Evolutionary conservation across 1,140 invertebrate genomes (phyloP), one percentile per base, ranked within the genome.

Genomic region (Calliopsis andreniformis): DNA sequence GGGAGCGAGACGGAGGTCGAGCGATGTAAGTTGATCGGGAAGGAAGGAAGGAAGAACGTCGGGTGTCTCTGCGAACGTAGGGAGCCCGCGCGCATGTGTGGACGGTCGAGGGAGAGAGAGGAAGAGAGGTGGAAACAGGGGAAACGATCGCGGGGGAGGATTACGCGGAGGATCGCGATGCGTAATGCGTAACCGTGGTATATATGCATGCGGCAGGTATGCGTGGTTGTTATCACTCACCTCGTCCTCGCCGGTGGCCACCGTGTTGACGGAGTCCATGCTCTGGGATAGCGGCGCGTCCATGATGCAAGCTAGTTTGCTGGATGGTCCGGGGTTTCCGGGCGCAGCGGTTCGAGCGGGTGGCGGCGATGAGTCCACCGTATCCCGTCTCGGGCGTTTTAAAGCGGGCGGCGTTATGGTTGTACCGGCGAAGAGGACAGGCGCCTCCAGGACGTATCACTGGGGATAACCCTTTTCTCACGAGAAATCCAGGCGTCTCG

Each of bases 221-320:
- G 14, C 35, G 43, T 43, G 35, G 30, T 28, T 45, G 28, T 39
- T 73, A 28, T 42, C 35, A 94, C 95, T 93, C 89, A 97, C 96
- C 96, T 97, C 96, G 94, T 97, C 97, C 93, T 97, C 97, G 92
- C 96, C 96, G 89, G 96, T 96, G 87, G 96, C 96, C 58, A 92
- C 91, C 81, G 96, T 97, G 93, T 97, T 97, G 90, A 98, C 97
- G 86, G 96, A 97, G 94, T 98, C 97, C 96, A 97, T 97, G 93
- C 96, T 97, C 93, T 98, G 96, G 80, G 94, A 95, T 76, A 95
- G 92, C 84, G 94, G 94, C 80, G 93, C 94, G 84, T 94, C 93
- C 89, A 94, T 93, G 87, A 93, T 90, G 92, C 92, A 90, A 85
- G 87, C 82, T 59, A 88, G 85, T 85, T 91, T 89, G 89, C 81